phyloP scores from a whole-genome alignment of 2,113 vertebrate genomes.

The Poicephalus gulielmi region DNA sequence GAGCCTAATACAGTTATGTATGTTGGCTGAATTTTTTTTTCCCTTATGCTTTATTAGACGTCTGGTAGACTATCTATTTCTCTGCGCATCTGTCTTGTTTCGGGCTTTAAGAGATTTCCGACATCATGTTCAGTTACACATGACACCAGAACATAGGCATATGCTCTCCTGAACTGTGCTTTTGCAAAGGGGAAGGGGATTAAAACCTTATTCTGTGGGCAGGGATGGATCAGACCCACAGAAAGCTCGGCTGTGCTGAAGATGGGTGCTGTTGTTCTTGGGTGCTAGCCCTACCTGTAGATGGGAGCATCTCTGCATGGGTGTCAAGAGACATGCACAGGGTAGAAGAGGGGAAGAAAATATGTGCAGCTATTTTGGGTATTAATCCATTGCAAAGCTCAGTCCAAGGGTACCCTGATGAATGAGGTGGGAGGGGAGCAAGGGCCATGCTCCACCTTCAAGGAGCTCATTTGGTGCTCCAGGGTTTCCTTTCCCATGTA shows the following conservation, averaged over 20 bases:
- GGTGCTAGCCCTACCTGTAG: not conserved
- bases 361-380: not conserved
- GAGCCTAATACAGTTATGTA: not conserved
- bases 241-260: not conserved
- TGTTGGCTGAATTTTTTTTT: not conserved
- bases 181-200: not conserved
- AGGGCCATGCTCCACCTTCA: not conserved
- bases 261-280: not conserved
- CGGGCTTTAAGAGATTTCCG: not conserved
- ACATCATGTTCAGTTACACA: not conserved
- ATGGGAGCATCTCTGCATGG: not conserved
- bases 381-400: not conserved
- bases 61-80: not conserved
- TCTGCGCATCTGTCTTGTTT: not conserved
- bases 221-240: not conserved
- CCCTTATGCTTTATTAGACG: not conserved
- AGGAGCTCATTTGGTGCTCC: not conserved
- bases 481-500: not conserved
- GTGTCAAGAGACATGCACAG: not conserved
- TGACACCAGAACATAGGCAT: not conserved
- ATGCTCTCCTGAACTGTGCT: not conserved
- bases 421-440: not conserved
- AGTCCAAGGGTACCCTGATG: not conserved
- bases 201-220: not conserved
- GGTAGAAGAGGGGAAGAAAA: not conserved